Conservation (phyloP, 2,113 vertebrate genomes). For the Oncorhynchus kisutch region DNA sequence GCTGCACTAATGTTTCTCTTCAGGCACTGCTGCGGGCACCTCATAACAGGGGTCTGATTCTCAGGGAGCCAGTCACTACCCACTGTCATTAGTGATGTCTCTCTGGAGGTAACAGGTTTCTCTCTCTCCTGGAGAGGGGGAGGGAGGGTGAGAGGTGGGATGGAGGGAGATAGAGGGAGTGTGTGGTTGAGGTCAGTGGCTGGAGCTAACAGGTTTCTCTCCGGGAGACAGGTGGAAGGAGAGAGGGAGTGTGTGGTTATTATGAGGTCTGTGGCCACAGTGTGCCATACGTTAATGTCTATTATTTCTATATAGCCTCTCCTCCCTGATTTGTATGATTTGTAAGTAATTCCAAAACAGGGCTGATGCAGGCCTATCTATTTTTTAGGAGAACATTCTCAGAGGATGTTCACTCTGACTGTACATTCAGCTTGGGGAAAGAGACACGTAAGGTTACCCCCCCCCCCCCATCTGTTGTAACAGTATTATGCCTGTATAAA, state of each 20-base stretch:
- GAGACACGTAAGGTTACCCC: background rate
- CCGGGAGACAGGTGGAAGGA: background rate
- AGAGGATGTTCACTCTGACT: background rate
- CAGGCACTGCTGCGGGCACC: constrained; percentile 28
- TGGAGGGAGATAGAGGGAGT: background rate
- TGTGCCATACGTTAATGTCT: background rate
- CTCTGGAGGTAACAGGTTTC: constrained; percentile 11
- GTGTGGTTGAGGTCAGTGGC: background rate
- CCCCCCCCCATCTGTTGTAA: background rate
- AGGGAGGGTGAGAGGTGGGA: background rate
- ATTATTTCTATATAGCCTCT: background rate
- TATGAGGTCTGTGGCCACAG: too few species aligned
- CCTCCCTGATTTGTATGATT: background rate
- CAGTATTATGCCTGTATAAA: background rate
- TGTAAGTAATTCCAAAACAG: too few species aligned
- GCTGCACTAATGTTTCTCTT: background rate
- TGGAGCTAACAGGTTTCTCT: background rate
- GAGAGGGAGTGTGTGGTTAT: too few species aligned
- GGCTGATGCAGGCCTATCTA: background rate
- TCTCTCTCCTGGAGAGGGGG: background rate
- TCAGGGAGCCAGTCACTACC: constrained; percentile 20
- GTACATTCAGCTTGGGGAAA: background rate
- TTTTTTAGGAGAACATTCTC: background rate
- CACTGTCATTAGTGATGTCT: constrained; percentile 32
- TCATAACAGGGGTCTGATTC: constrained; percentile 22